Evolutionary conservation across 2,113 vertebrate species (phyloP), one percentile per base, ranked within the genome.

Genomic region (Gobio gobio): DNA sequence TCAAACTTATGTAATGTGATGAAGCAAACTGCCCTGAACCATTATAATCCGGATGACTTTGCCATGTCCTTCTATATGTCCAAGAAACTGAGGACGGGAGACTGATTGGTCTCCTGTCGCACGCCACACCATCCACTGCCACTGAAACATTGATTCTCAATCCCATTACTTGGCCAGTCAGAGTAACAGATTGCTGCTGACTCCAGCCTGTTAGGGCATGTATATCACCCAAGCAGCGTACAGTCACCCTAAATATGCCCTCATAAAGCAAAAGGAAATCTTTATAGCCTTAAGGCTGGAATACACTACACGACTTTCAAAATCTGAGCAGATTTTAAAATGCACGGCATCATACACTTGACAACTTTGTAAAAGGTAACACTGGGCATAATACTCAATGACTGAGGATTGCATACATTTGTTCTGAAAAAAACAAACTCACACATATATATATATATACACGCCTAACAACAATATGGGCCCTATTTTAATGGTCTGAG

Each of bases 101-200:
- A 22, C 84, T 87, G 87, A 92, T 93, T 90, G 88, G 92, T 29
- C 22, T 77, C 51, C 80, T 85, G 59, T 78, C 86, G 80, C 74
- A 86, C 88, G 87, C 88, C 76, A 90, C 91, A 85, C 84, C 85
- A 84, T 91, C 58, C 82, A 90, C 91, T 82, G 75, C 91, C 91
- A 90, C 86, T 89, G 92, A 90, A 93, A 93, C 92, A 94, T 90
- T 86, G 91, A 93, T 94, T 92, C 89, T 90, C 92, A 88, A 88
- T 90, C 84, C 86, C 89, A 90, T 93, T 90, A 90, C 88, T 84
- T 24, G 58, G 82, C 80, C 58, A 56, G 84, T 87, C 82, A 84
- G 86, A 68, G 86, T 90, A 90, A 87, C 84, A 61, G 87, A 89
- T 89, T 58, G 68, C 81, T 45, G 84, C 87, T 85, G 86, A 91